Conservation (phyloP, 2,888 invertebrate genomes). For the Apamea sordens region DNA sequence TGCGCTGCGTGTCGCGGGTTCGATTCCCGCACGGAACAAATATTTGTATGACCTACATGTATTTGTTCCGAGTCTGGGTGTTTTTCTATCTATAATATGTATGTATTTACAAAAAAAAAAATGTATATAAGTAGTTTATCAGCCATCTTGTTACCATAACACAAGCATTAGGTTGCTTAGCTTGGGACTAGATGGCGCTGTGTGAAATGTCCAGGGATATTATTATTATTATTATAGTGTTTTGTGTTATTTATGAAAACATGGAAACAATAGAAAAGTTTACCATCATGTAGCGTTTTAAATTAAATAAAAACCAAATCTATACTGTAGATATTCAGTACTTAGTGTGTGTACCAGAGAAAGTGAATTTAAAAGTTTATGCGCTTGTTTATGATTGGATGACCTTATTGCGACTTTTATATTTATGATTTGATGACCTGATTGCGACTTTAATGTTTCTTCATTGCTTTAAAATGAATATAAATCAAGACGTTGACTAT, state of each 20-base stretch:
- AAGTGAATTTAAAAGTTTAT: slow-evolving; percentile 8
- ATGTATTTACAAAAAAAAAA: too few relatives aligned
- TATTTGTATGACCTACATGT: too few relatives aligned
- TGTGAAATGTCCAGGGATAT: too few relatives aligned
- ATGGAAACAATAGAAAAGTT: neutral
- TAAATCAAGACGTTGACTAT: slow-evolving; percentile 25
- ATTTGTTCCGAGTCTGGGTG: too few relatives aligned
- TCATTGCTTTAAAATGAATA: neutral
- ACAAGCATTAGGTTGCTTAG: too few relatives aligned
- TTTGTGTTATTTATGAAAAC: neutral
- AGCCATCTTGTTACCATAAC: too few relatives aligned
- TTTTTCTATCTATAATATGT: too few relatives aligned
- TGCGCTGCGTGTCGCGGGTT: too few relatives aligned
- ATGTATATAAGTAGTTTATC: too few relatives aligned
- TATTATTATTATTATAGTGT: too few relatives aligned
- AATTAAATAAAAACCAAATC: neutral
- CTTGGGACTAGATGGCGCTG: too few relatives aligned
- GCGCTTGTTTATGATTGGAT: slow-evolving; percentile 5
- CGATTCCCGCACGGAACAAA: too few relatives aligned
- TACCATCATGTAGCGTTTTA: neutral
- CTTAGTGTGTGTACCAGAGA: slow-evolving; percentile 8
- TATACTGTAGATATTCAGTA: neutral
- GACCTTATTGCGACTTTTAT: slow-evolving; percentile 16
- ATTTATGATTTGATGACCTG: slow-evolving; percentile 6
- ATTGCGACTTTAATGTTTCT: slow-evolving; percentile 16